These are phyloP conservation scores for Cyclura pinguis DNA, from an alignment of 2,797 vertebrate species.

Conservation along the genomic window DNA sequence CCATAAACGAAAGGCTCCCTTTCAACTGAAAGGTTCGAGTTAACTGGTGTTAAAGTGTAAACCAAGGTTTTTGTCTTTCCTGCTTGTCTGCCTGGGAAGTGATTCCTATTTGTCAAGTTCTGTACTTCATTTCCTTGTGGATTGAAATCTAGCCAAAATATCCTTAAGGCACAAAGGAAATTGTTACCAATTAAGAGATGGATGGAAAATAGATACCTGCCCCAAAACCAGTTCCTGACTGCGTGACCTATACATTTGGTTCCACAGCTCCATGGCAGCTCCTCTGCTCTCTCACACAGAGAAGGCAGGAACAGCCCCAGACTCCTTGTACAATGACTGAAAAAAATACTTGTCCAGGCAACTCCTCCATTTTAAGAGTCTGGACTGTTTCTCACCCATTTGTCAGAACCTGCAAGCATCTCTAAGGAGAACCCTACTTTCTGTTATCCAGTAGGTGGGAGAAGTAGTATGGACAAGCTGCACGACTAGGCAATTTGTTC, in stretches of 20 bases:
- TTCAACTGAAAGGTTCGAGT: conserved; percentile 17
- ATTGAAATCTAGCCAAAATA: neutral
- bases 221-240: neutral
- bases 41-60: conserved; percentile 52
- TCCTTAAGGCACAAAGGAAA: neutral
- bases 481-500: too few relatives aligned
- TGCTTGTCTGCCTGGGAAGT: neutral
- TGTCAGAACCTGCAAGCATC: too few relatives aligned
- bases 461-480: too few relatives aligned
- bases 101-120: conserved; percentile 21
- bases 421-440: too few relatives aligned
- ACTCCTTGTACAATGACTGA: too few relatives aligned
- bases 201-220: neutral
- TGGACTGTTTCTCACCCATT: too few relatives aligned
- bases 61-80: neutral
- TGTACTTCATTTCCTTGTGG: neutral
- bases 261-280: neutral
- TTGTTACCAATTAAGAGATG: neutral
- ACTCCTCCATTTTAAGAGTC: too few relatives aligned
- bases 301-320: neutral
- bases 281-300: too few relatives aligned
- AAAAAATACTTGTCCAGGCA: too few relatives aligned
- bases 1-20: neutral
- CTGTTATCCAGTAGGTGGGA: too few relatives aligned
- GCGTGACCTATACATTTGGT: neutral